These are phyloP conservation scores for Chrysaora quinquecirrha DNA, from an alignment of 30 jellyfish, hydroid and myxozoan species.

Conservation along the genomic window DNA sequence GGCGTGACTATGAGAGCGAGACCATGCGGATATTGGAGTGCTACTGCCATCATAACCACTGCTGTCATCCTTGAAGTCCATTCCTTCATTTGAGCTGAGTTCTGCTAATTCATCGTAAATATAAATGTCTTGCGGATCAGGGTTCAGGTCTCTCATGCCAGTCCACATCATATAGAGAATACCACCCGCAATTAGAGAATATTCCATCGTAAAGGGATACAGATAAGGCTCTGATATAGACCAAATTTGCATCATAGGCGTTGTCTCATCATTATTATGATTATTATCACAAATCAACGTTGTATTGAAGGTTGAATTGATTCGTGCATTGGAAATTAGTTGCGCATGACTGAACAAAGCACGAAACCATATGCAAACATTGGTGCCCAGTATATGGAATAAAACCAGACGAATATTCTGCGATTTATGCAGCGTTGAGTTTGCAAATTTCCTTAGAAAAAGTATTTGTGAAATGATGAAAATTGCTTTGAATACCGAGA, in stretches of 20 bases:
- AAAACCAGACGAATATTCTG: conserved; percentile 90
- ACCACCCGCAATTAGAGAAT: conserved; percentile 93
- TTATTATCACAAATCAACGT: conserved; percentile 56
- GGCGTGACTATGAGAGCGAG: conserved; percentile 93
- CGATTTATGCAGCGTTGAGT: conserved; percentile 93
- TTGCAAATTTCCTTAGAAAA: conserved; percentile 87
- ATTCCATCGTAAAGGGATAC: conserved; percentile 97
- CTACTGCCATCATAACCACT: conserved; percentile 89
- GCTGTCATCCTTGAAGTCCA: conserved; percentile 90
- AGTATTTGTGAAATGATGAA: conserved; percentile 81
- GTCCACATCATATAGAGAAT: conserved; percentile 96
- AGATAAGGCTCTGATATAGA: conserved; percentile 86
- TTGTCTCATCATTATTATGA: conserved; percentile 16
- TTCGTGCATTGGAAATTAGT: conserved; percentile 38
- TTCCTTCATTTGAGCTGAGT: conserved; percentile 65
- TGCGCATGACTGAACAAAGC: conserved; percentile 90
- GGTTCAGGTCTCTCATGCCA: conserved; percentile 94
- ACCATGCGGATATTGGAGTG: conserved; percentile 79
- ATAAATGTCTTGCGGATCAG: conserved; percentile 96
- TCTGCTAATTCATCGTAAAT: conserved; percentile 88
- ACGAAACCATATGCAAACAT: conserved; percentile 95
- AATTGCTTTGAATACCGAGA: conserved; percentile 84
- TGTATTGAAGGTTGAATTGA: not conserved
- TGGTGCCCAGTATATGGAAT: conserved; percentile 93
- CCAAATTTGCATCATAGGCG: conserved; percentile 94